Evolutionary conservation across 1,140 invertebrate genomes (phyloP).

Genomic region (Cardiocondyla obscurior): DNA sequence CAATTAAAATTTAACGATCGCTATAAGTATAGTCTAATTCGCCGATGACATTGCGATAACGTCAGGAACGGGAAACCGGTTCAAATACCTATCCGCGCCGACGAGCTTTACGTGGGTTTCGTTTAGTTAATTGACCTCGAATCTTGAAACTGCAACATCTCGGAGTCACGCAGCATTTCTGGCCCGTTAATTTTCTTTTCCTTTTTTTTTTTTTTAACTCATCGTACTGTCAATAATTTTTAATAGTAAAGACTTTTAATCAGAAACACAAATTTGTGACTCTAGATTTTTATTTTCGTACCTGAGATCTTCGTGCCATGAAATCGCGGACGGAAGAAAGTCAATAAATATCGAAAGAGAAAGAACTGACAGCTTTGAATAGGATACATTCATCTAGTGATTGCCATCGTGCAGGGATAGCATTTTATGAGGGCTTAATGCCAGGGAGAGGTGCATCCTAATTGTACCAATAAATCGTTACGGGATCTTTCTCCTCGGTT

Average conservation of each 20-base stretch:
- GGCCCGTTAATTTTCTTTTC: background rate
- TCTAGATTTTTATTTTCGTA: background rate
- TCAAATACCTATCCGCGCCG: background rate
- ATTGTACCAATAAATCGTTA: conserved; percentile 83
- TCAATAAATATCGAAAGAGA: conserved; percentile 4
- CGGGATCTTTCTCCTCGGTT: conserved; percentile 65
- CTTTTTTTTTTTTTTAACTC: too few relatives aligned
- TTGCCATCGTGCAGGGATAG: conserved; percentile 75
- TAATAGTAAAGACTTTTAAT: background rate
- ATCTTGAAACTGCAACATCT: conserved; percentile 66
- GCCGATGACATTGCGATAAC: conserved; percentile 27
- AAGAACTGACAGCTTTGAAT: conserved; percentile 42
- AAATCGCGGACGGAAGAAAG: background rate
- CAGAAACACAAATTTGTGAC: background rate
- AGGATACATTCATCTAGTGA: conserved; percentile 25
- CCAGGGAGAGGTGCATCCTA: conserved; percentile 81
- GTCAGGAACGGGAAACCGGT: conserved; percentile 47
- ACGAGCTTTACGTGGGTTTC: conserved; percentile 46
- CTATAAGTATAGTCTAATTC: conserved; percentile 11
- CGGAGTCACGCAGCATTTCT: conserved; percentile 63
- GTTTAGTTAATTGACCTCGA: conserved; percentile 76
- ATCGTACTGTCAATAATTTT: background rate
- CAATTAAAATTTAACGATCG: background rate
- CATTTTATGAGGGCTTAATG: conserved; percentile 83
- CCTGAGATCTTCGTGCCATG: background rate